Conservation (phyloP, 1,140 invertebrate species). For the Aphelenchoides besseyi region DNA sequence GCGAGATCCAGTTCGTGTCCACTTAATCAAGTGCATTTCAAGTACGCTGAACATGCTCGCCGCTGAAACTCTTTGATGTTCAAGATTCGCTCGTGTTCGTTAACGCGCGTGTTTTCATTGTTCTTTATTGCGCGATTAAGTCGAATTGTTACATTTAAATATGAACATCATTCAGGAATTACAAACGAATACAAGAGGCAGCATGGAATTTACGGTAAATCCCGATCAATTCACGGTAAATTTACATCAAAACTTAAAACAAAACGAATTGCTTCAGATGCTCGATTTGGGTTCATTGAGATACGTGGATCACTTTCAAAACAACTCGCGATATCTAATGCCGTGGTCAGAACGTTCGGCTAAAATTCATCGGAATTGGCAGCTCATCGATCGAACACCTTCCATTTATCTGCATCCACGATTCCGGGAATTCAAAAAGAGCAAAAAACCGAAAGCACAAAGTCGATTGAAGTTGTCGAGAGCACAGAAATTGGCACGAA, state of each 20-base stretch:
- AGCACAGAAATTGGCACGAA: not conserved
- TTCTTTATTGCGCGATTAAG: not conserved
- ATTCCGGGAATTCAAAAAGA: not conserved
- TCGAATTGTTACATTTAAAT: not conserved
- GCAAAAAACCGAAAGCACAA: not conserved
- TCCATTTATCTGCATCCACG: not conserved
- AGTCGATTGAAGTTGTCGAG: constrained; percentile 1
- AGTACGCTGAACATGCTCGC: no score
- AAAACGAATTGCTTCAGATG: no score
- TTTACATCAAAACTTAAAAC: no score
- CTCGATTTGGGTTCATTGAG: not conserved
- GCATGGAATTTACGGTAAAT: not conserved
- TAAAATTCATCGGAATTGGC: not conserved
- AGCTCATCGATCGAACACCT: not conserved
- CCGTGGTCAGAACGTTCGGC: not conserved
- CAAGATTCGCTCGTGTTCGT: not conserved
- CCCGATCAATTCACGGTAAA: not conserved
- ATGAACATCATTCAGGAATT: not conserved
- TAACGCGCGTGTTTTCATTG: not conserved
- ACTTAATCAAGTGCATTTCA: not conserved
- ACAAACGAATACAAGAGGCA: no score
- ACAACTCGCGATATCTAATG: not conserved
- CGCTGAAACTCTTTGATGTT: no score
- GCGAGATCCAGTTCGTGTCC: not conserved
- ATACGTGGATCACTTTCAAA: not conserved